These are phyloP conservation scores for Macaca nemestrina DNA, from an alignment of 2,113 vertebrate genomes.

Conservation along the genomic window DNA sequence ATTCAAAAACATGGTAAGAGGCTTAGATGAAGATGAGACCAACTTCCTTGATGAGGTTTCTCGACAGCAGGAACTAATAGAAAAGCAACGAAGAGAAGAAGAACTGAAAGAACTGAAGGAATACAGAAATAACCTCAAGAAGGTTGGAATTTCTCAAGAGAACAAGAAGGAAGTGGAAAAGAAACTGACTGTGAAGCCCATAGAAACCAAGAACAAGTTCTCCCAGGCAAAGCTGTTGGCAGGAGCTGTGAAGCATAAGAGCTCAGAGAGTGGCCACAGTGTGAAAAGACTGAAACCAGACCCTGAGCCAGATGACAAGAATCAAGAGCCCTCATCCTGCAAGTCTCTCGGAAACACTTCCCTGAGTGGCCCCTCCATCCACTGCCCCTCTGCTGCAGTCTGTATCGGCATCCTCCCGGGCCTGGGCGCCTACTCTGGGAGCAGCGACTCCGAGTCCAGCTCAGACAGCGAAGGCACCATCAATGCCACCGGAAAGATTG, in stretches of 20 bases:
- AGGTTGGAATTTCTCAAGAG: too few relatives aligned
- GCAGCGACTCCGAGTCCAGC: constrained; percentile 98
- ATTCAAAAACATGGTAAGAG: constrained; percentile 99
- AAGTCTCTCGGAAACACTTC: constrained; percentile 80
- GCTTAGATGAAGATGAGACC: constrained; percentile 96
- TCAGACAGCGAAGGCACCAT: constrained; percentile 96
- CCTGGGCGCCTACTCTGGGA: constrained; percentile 95
- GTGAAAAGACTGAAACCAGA: constrained; percentile 95
- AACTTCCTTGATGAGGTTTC: constrained; percentile 98
- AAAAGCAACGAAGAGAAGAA: constrained; percentile 97
- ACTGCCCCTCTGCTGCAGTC: constrained; percentile 94
- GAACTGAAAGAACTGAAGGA: constrained; percentile 94
- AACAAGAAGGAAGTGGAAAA: too few relatives aligned
- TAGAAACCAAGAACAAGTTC: too few relatives aligned
- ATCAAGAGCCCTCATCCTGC: constrained; percentile 81
- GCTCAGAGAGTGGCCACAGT: constrained; percentile 91
- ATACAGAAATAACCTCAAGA: constrained; percentile 86
- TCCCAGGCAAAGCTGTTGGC: too few relatives aligned
- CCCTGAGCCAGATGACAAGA: constrained; percentile 81
- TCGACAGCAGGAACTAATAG: constrained; percentile 94
- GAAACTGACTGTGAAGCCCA: too few relatives aligned
- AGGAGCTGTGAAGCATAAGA: constrained; percentile 27
- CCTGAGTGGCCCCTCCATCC: constrained; percentile 83
- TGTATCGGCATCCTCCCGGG: constrained; percentile 97
- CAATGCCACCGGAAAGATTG: constrained; percentile 91